Conservation (phyloP, 2,888 invertebrate genomes). For the Notodonta ziczac region DNA sequence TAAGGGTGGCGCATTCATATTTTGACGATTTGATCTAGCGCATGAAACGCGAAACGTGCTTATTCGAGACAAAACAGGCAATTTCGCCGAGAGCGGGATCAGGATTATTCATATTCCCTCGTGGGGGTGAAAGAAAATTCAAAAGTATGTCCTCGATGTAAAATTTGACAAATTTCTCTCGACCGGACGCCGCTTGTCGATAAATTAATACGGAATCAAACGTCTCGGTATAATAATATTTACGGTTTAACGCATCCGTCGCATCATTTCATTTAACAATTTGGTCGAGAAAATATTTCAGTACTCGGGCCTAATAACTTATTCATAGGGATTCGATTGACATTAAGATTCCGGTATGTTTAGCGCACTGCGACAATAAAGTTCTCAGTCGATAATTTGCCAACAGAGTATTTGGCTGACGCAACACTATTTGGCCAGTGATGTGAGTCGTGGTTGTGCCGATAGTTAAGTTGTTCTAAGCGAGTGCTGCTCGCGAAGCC, state of each 20-base stretch:
- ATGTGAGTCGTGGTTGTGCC: constrained; percentile 49
- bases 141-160: neutral
- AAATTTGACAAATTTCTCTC: constrained; percentile 32
- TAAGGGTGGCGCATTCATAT: neutral
- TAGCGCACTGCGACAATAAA: constrained; percentile 60
- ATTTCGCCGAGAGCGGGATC: neutral
- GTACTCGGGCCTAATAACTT: constrained; percentile 14
- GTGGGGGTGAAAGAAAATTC: constrained; percentile 5
- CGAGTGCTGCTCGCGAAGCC: constrained; percentile 81
- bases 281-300: constrained; percentile 27
- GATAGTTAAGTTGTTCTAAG: constrained; percentile 72
- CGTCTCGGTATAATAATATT: constrained; percentile 21
- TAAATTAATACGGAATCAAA: constrained; percentile 23
- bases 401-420: constrained; percentile 11
- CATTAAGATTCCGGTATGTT: constrained; percentile 61
- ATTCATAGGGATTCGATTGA: constrained; percentile 40
- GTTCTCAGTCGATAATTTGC: constrained; percentile 13
- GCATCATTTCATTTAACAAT: constrained; percentile 53
- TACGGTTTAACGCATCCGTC: constrained; percentile 77
- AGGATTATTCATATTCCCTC: constrained; percentile 19
- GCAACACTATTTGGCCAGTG: constrained; percentile 23
- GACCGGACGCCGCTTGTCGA: constrained; percentile 77
- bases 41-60: neutral
- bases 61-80: neutral
- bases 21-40: neutral